Evolutionary conservation across 2,113 vertebrate genomes (phyloP), one percentile per base, ranked within the genome.

Genomic region (Drymodes brunneopygia): DNA sequence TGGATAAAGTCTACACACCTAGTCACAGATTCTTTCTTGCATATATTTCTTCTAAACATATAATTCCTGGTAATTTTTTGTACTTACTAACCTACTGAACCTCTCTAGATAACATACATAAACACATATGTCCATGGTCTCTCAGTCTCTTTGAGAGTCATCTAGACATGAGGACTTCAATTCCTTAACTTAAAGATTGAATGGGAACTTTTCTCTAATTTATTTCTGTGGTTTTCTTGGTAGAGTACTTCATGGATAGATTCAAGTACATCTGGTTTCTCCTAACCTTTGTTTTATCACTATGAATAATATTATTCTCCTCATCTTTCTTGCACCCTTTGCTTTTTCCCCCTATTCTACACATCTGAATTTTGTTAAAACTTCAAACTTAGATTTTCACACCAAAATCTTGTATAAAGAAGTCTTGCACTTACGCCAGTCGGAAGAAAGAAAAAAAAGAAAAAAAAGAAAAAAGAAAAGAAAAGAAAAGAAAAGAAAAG

Each of bases 291-390:
- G 18, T 28, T 87, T 89, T 81, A 25, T 42, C 9, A 81, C 28
- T 36, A 25, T 10, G 64, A 44, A 61, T 82, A 62, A 56, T 29
- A 29, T 56, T 78, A 20, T 6, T 54, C 11, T 27, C 12, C 48
- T 71, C 16, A 3, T 57, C 18, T 66, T 36, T 51, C 29, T 92
- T 94, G 15, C 28, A 51, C 5, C 9, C 6, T 73, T 86, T 17
- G 12, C 7, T 51, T 66, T 65, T 35, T 7, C 0, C 1, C 9
- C 2, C 12, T 42, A 12, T 31, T 69, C 22, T 38, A 18, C 4
- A 58, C 12, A 18, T 25, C 11, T 45, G 60, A 15, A 44, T 70
- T 91, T 84, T 66, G 56, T 89, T 77, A 57, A 48, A 70, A 45
- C 8, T 71, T 92, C 56, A 47, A n/a, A 54, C 9, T 73, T 42